Percentiles rank a stretch among this genome's conserved stretches.
Evolutionary conservation across 1,140 invertebrate genomes (phyloP).

Genomic region (Glossosoma conforme): DNA sequence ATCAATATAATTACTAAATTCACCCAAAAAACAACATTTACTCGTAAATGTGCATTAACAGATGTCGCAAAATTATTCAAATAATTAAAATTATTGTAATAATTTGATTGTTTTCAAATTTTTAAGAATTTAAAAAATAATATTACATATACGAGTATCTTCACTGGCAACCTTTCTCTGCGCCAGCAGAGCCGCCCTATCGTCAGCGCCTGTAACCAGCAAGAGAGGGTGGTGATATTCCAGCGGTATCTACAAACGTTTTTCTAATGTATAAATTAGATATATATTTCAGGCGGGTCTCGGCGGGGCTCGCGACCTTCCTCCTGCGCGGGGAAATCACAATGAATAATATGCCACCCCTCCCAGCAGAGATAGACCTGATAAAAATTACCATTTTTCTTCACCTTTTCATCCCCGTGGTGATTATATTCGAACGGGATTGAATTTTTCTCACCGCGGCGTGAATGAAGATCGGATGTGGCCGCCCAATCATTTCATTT

Average conservation of each 20-base stretch:
- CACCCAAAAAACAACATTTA: no score
- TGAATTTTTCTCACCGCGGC: no score
- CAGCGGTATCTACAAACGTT: constrained; percentile 13
- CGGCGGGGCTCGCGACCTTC: not conserved
- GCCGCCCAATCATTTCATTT: no score
- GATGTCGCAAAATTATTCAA: no score
- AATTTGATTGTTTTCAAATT: no score
- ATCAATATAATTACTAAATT: no score
- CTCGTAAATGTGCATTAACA: no score
- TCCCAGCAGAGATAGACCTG: not conserved
- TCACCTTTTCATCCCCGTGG: not conserved
- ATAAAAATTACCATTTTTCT: constrained; percentile 4
- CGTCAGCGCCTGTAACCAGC: constrained; percentile 1
- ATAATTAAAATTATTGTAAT: no score
- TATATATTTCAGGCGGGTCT: not conserved
- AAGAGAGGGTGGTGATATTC: no score
- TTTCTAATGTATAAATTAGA: constrained; percentile 11
- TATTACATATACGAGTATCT: no score
- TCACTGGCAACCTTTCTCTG: not conserved
- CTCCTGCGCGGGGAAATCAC: constrained; percentile 3
- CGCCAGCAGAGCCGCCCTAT: not conserved
- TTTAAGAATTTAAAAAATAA: no score
- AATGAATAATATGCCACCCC: constrained; percentile 5
- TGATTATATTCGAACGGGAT: not conserved
- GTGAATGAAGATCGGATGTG: no score